Conservation (phyloP, 2,113 vertebrate genomes). For the Delphinapterus leucas region DNA sequence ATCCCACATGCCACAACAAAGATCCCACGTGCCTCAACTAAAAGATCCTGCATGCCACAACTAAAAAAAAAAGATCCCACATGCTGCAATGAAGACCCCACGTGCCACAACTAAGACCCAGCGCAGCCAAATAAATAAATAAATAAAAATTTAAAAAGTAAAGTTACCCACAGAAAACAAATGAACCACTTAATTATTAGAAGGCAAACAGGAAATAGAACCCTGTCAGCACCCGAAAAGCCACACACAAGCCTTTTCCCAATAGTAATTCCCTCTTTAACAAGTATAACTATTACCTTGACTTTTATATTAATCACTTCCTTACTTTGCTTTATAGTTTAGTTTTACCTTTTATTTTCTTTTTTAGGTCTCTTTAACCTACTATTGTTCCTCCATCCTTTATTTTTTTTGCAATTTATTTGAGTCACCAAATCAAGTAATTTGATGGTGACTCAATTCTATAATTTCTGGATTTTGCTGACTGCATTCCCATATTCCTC, state of each 20-base stretch:
- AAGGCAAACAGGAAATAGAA: neutral
- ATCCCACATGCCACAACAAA: no score
- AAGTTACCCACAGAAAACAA: neutral
- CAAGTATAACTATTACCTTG: neutral
- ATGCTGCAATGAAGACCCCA: no score
- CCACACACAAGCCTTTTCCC: neutral
- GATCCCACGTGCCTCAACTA: no score
- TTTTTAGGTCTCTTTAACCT: neutral
- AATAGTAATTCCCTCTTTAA: neutral
- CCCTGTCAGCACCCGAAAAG: neutral
- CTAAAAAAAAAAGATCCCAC: no score
- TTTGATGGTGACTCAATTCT: neutral
- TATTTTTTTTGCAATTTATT: neutral
- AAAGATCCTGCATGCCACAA: no score
- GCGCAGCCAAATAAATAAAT: no score
- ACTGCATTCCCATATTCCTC: neutral
- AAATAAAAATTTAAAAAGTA: neutral
- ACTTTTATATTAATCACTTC: neutral
- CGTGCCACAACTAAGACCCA: no score
- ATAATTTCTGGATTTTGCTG: neutral
- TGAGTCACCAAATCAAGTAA: neutral
- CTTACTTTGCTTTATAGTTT: neutral
- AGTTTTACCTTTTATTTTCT: neutral
- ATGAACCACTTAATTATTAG: neutral
- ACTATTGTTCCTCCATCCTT: neutral